phyloP scores from a whole-genome alignment of 2,888 invertebrate genomes.

The Morpho helenor region DNA sequence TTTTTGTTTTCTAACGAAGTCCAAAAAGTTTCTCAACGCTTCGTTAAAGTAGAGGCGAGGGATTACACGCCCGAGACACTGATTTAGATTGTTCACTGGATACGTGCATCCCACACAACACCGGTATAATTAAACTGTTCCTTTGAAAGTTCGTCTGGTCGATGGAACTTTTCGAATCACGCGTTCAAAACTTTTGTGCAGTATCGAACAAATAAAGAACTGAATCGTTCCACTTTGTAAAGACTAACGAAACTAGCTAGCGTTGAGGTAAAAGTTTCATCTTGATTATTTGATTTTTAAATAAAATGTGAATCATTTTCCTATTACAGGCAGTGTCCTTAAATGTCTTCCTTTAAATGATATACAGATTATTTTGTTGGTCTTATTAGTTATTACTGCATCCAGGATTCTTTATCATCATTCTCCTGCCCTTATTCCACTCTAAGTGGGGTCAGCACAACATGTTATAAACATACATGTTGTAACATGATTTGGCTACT shows the following conservation, averaged over 20 bases:
- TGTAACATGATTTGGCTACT: too few species aligned
- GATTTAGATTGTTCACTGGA: constrained; percentile 45
- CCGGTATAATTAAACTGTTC: constrained; percentile 26
- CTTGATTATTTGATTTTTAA: background rate
- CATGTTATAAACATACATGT: too few species aligned
- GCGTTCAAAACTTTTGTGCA: constrained; percentile 18
- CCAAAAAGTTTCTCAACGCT: constrained; percentile 62
- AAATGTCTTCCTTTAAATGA: too few species aligned
- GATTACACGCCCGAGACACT: constrained; percentile 54
- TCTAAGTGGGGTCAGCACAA: too few species aligned
- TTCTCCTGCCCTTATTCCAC: too few species aligned
- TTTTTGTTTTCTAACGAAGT: constrained; percentile 55
- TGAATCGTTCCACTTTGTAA: constrained; percentile 21
- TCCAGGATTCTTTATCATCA: too few species aligned
- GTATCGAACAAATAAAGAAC: constrained; percentile 25
- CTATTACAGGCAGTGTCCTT: too few species aligned
- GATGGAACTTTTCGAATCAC: constrained; percentile 25
- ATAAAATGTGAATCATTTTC: too few species aligned
- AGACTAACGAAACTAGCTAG: constrained; percentile 15
- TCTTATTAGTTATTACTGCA: too few species aligned
- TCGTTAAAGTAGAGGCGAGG: constrained; percentile 62
- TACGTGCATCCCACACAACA: constrained; percentile 24
- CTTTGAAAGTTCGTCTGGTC: constrained; percentile 17
- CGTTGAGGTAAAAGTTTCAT: background rate
- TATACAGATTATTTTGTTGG: too few species aligned